Base-by-base conservation (phyloP, 2,888 invertebrate genomes). In the Drosophila melanosoma region DNA sequence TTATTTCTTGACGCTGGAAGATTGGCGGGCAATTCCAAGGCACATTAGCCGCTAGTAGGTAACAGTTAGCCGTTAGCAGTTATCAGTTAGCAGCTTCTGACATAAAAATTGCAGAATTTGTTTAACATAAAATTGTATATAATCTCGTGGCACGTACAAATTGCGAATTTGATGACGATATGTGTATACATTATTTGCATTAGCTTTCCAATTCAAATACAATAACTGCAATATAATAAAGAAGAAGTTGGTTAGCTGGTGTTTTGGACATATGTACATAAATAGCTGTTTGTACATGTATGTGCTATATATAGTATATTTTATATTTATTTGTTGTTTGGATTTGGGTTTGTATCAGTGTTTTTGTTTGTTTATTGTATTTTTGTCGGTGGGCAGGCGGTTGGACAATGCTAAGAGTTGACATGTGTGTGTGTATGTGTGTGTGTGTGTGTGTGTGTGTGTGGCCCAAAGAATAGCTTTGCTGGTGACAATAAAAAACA, bases 191-290 rank as follows among this genome's bases (percentile, higher is more conserved):
- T 80, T 81, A 77, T 81, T 81, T 81, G 70, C 83, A 68, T 70
- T 63, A 76, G 81, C 68, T 67, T 83, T 69, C 78, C 83, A 83
- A 70, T 81, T 83, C 83, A 76, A 72, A 80, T 67, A 79, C 58
- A 76, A 83, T 67, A 80, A 76, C 77, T 69, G 64, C 77, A 67
- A 66, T 67, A 67, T 73, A 76, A 83, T 76, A 64, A 51, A 72
- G 45, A 23, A 20, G 53, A 45, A 26, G 52, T 20, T 48, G 45
- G 51, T 49, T 48, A 53, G 52, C 40, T 45, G n/a, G 40, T 51
- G 48, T 58, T 58, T 45, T 56, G 38, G 26, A 38, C 38, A 38
- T n/a, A 23, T 23, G 45, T 23, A 45, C 20, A 45, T 45, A 23
- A 23, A 45, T 45, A 45, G 45, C 20, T 45, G 8, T 54, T 60